Base-by-base conservation (phyloP, 2,113 vertebrate genomes). In the Nicator chloris region DNA sequence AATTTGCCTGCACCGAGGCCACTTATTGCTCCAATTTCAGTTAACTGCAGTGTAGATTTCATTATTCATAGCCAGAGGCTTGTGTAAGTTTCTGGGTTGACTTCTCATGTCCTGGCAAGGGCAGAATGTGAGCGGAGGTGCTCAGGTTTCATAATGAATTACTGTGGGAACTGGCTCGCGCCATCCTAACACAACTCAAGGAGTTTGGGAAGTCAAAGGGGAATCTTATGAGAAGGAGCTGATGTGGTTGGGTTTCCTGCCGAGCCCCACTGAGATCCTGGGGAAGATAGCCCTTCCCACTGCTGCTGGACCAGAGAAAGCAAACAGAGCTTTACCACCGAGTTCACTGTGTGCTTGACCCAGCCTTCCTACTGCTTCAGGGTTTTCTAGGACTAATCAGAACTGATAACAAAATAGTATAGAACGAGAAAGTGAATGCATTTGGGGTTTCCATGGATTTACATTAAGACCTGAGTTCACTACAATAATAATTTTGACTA, bases 311-410 rank as follows among this genome's bases (percentile, higher is more conserved):
- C 0, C 9, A 80, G 81, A 87, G 90, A 90, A 79, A 83, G 88
- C 76, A 94, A 92, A 78, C 63, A 86, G 85, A 90, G 72, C 56
- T 57, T 66, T 82, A 94, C 85, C 85, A 84, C 19, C 0, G 9
- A 86, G 95, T 93, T 95, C 94, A 93, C 45, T 27, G 60, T 12
- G 69, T 88, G 76, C 64, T 96, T 97, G 95, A 97, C 92, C 86
- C 86, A 94, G 82, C 92, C 72, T 97, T 97, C 94, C 92, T 84
- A 84, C 86, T 53, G 90, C 96, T 96, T 90, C 94, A 96, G 95
- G 94, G 64, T 95, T 95, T 90, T 75, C 92, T 68, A 96, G 76
- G 64, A 60, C 90, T 96, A 96, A 96, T 96, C 72, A 75, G 80
- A 86, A 72, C 69, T 94, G 95, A 96, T 94, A 93, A 95, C 79